Conservation (phyloP, 2,797 vertebrate genomes). For the Pipistrellus pygmaeus region DNA sequence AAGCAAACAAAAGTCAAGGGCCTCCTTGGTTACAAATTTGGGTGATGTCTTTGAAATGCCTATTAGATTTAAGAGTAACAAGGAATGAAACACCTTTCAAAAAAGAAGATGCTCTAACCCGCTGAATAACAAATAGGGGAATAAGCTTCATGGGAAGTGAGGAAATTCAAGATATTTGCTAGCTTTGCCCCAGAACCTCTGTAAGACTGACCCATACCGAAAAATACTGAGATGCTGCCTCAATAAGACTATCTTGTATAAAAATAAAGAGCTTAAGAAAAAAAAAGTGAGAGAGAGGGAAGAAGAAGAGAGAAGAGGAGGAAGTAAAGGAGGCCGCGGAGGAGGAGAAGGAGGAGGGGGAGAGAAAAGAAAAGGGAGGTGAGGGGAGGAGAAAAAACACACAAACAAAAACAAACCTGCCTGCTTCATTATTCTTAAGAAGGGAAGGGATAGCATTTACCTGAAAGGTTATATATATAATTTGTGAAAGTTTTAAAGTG, state of each 20-base stretch:
- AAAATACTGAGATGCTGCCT: not conserved
- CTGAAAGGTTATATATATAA: not conserved
- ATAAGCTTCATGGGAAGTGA: not conserved
- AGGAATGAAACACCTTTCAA: not conserved
- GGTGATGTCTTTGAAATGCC: conserved; percentile 14
- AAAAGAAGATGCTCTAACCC: conserved; percentile 18
- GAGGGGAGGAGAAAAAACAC: not conserved
- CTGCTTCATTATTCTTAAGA: not conserved
- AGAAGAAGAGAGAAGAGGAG: not conserved
- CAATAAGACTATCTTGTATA: not conserved
- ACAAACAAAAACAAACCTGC: not conserved
- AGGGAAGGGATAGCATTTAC: not conserved
- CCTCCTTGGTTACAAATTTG: conserved; percentile 25
- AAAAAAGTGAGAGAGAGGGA: not conserved
- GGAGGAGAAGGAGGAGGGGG: too few relatives aligned
- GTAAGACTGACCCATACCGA: not conserved
- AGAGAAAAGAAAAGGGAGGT: not conserved
- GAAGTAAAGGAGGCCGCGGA: not conserved
- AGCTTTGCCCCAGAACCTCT: not conserved
- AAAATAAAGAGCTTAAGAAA: not conserved
- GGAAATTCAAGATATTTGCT: conserved; percentile 18
- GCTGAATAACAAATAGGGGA: not conserved
- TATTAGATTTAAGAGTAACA: conserved; percentile 18
- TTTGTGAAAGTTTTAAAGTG: conserved; percentile 27
- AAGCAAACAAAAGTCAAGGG: not conserved